A percentile compares a stretch with the other conserved stretches of the same genome.
Conservation (phyloP, 2,888 invertebrate genomes). For the Caenorhabditis macrosperma region DNA sequence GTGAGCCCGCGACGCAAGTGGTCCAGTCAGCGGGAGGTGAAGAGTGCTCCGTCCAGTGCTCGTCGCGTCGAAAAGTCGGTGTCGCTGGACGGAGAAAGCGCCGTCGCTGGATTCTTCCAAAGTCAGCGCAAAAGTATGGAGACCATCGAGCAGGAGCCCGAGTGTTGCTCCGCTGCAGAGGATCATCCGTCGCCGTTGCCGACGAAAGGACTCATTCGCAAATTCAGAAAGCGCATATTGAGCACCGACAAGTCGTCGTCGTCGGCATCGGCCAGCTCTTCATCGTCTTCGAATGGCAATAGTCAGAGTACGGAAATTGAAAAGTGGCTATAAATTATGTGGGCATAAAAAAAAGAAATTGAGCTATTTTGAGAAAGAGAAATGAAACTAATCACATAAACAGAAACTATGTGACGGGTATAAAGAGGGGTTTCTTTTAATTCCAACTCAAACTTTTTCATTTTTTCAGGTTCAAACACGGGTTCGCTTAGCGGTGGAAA, state of each 20-base stretch:
- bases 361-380: too few species aligned
- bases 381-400: too few species aligned
- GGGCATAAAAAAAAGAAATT: too few species aligned
- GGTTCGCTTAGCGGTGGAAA: slow-evolving; percentile 5
- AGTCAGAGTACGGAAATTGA: slow-evolving; percentile 6
- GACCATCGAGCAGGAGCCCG: slow-evolving; percentile 42
- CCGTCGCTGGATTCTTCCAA: slow-evolving; percentile 23
- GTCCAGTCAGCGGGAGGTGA: slow-evolving; percentile 17
- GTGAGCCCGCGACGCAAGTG: slow-evolving; percentile 34
- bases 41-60: slow-evolving; percentile 35
- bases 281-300: slow-evolving; percentile 4
- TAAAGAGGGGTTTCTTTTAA: too few species aligned
- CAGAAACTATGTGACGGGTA: too few species aligned
- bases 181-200: slow-evolving; percentile 64
- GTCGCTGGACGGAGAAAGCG: slow-evolving; percentile 34
- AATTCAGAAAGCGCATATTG: slow-evolving; percentile 64
- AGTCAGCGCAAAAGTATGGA: slow-evolving; percentile 12
- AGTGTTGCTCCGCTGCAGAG: slow-evolving; percentile 24
- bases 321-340: too few species aligned
- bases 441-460: too few species aligned
- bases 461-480: slow-evolving; percentile 31
- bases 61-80: slow-evolving; percentile 37
- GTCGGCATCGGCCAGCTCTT: slow-evolving; percentile 1
- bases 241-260: slow-evolving; percentile 47
- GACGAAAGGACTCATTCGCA: slow-evolving; percentile 61